phyloP scores from a whole-genome alignment of 1,140 invertebrate genomes.

The Formica exsecta region DNA sequence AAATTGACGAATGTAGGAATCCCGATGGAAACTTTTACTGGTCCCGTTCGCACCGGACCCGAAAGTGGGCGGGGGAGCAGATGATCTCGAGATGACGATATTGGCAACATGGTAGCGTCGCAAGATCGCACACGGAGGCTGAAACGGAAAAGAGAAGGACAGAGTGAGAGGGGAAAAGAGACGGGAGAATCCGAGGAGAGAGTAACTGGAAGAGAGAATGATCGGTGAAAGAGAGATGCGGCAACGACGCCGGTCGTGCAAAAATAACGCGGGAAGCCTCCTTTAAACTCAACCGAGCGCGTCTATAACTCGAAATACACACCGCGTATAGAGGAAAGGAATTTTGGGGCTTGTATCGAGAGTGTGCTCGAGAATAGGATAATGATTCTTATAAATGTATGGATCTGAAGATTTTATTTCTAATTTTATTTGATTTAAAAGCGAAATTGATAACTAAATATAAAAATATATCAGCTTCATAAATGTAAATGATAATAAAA shows the following conservation, averaged over 20 bases:
- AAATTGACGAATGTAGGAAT: constrained; percentile 71
- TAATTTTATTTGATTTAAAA: too few relatives aligned
- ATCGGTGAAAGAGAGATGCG: constrained; percentile 71
- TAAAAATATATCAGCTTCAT: too few relatives aligned
- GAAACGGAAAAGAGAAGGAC: constrained; percentile 22
- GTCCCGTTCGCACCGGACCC: constrained; percentile 68
- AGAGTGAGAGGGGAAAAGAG: constrained; percentile 7
- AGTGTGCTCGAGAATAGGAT: constrained; percentile 5
- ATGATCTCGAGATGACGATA: constrained; percentile 75
- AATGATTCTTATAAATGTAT: background rate
- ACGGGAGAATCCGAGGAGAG: constrained; percentile 36
- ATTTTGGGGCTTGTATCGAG: constrained; percentile 6
- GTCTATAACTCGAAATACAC: constrained; percentile 67
- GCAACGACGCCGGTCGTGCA: constrained; percentile 76
- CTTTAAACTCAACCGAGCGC: constrained; percentile 69
- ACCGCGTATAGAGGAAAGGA: constrained; percentile 7
- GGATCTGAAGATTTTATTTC: background rate
- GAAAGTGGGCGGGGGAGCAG: constrained; percentile 76
- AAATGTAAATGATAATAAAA: background rate
- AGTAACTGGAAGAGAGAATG: constrained; percentile 48
- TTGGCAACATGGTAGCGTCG: constrained; percentile 72
- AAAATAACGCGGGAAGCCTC: constrained; percentile 79
- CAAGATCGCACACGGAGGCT: constrained; percentile 50
- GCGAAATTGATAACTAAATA: too few relatives aligned
- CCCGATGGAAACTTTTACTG: constrained; percentile 72